These are phyloP conservation scores for Neocrepidodera transversa DNA, from an alignment of 2,888 invertebrate species.

Conservation along the genomic window DNA sequence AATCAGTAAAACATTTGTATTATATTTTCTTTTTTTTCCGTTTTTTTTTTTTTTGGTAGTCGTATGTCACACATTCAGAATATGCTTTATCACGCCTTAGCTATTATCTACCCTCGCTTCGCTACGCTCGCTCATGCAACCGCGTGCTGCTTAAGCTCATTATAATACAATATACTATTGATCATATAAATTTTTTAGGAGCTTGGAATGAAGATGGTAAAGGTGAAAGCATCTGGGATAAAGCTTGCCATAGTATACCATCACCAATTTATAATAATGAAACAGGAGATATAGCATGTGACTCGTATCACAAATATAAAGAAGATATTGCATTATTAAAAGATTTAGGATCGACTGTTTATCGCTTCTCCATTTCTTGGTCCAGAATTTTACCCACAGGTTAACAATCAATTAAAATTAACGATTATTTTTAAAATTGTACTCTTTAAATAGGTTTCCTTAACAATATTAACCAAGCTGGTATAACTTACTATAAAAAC, in stretches of 20 bases:
- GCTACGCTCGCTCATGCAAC: no score
- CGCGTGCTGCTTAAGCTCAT: no score
- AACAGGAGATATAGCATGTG: slow-evolving; percentile 67
- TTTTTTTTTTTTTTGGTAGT: no score
- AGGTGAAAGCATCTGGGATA: slow-evolving; percentile 73
- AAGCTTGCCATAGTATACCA: slow-evolving; percentile 64
- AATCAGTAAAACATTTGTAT: no score
- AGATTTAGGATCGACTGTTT: neutral
- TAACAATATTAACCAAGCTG: neutral
- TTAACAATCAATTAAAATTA: neutral
- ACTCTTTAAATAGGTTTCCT: neutral
- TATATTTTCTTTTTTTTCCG: no score
- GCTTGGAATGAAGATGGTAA: slow-evolving; percentile 58
- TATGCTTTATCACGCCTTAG: no score
- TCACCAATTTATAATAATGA: slow-evolving; percentile 55
- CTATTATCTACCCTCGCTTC: no score
- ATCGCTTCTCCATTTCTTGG: neutral
- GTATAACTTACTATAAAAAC: neutral
- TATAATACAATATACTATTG: no score
- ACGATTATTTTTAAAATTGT: neutral
- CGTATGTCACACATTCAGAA: no score
- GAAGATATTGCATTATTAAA: neutral
- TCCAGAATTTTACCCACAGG: neutral
- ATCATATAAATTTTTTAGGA: no score
- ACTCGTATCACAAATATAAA: slow-evolving; percentile 53